Base-by-base conservation (phyloP, 2,888 invertebrate species). In the Microdon myrmicae region DNA sequence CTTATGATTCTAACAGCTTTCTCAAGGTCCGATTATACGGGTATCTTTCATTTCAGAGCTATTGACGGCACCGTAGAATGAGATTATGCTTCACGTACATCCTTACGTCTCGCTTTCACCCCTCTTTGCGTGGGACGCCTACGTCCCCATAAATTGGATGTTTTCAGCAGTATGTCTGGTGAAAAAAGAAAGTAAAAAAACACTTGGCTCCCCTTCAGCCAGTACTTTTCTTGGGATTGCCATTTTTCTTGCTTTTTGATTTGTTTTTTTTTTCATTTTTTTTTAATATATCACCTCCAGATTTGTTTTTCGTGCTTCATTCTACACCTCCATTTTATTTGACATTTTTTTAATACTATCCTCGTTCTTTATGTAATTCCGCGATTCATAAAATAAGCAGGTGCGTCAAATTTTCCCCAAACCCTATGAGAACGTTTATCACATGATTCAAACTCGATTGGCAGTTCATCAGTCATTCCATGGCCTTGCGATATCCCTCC, bases 371-470 rank as follows among this genome's bases (percentile, higher is more conserved):
- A 37, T 47, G 51, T 56, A 51, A 64, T 64, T 64, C 43, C 37
- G 45, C 32, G 45, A 64, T 47, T 51, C 47, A 56, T 64, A 64
- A 64, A 64, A 32, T 22, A 41, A 43, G 45, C 64, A 64, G 64
- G 56, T 64, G 61, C 26, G 39, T 43, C 32, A 28, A 58, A 55
- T 49, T 61, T 26, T 17, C 10, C 9, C 7, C 38, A 12, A 28
- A 23, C 14, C 22, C 29, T 19, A 29, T 37, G 23, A 37, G 45
- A 56, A 64, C 64, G 58, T 64, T 51, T 47, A 64, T 45, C 35
- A 37, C 64, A 64, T 64, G 56, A 64, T 51, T 64, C 51, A 64
- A n/a, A 31, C 45, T 32, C 45, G 31, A 64, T 51, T 56, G 64
- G 56, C 64, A 64, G 64, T 64, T 64, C 51, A 56, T 58, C 56